Evolutionary conservation across 2,888 invertebrate species (phyloP), one percentile per base, ranked within the genome.

Genomic region (Drosophila leonis): DNA sequence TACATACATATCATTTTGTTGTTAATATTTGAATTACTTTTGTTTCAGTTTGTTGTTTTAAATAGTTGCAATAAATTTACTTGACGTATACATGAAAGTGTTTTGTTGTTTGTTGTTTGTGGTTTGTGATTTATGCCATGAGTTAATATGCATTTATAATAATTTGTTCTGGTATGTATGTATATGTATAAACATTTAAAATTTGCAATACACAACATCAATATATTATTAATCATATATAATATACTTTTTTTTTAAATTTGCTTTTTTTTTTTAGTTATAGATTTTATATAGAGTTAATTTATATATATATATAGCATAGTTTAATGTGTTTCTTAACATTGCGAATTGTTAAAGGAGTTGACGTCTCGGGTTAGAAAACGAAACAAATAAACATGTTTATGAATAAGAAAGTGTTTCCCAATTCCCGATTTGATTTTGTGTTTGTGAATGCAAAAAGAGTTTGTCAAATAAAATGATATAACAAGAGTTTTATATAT

Each of bases 151-250:
- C 65, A 54, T 63, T 63, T 46, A 49, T 74, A 64, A 52, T 83
- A 27, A 57, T 74, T 39, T 67, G 8, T 61, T 59, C n/a, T 72
- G 68, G 67, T 85, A 80, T 70, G 65, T 72, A 76, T 80, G 70
- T 77, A 66, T 71, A 71, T 79, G 78, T 82, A 82, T 87, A 81
- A 82, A 83, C 87, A 87, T 87, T 86, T 88, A 89, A 90, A 90
- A 90, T 88, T 88, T 82, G 78, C 80, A 88, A 88, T 88, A 87
- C 90, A 88, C 88, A 88, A 88, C 88, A 88, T 88, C 90, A 85
- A 88, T 90, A 86, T 88, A 88, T 88, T 82, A 75, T 79, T 88
- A 79, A 73, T 84, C 80, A 82, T 83, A 79, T 74, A 72, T 84
- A 87, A 79, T 85, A 75, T 82, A 61, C 39, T 61, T 75, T 65